These are phyloP conservation scores for Lepisosteus oculatus DNA, from an alignment of 2,113 vertebrate species.

Conservation along the genomic window DNA sequence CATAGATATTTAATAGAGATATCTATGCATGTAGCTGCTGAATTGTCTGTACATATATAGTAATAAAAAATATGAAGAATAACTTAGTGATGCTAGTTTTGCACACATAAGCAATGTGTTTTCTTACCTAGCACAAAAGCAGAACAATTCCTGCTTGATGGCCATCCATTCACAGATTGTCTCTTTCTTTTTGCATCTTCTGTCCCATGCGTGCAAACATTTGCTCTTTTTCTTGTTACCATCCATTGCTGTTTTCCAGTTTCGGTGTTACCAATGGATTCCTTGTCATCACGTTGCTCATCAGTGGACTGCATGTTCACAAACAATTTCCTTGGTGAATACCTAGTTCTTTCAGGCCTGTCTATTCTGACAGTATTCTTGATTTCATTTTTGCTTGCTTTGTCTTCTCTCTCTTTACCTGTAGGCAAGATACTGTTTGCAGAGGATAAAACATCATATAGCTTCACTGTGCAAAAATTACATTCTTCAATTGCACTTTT, in stretches of 20 bases:
- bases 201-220: slow-evolving; percentile 37
- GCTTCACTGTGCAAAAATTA: slow-evolving; percentile 65
- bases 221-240: slow-evolving; percentile 44
- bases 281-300: slow-evolving; percentile 11
- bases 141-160: slow-evolving; percentile 74
- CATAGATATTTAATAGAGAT: too few relatives aligned
- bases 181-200: slow-evolving; percentile 77
- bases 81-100: slow-evolving; percentile 13
- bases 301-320: slow-evolving; percentile 23
- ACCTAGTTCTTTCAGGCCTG: slow-evolving; percentile 22
- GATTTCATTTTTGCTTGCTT: slow-evolving; percentile 15
- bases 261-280: slow-evolving; percentile 13
- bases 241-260: slow-evolving; percentile 12
- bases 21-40: too few relatives aligned
- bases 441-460: slow-evolving; percentile 55
- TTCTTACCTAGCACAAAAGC: slow-evolving; percentile 88
- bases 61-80: slow-evolving; percentile 12
- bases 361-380: slow-evolving; percentile 55
- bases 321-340: slow-evolving; percentile 25
- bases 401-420: slow-evolving; percentile 33
- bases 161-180: slow-evolving; percentile 81
- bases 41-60: background rate
- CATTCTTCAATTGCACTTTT: slow-evolving; percentile 47
- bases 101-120: too few relatives aligned
- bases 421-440: slow-evolving; percentile 36